Evolutionary conservation across 2,113 vertebrate genomes (phyloP), one percentile per base, ranked within the genome.

Genomic region (Scomber japonicus): DNA sequence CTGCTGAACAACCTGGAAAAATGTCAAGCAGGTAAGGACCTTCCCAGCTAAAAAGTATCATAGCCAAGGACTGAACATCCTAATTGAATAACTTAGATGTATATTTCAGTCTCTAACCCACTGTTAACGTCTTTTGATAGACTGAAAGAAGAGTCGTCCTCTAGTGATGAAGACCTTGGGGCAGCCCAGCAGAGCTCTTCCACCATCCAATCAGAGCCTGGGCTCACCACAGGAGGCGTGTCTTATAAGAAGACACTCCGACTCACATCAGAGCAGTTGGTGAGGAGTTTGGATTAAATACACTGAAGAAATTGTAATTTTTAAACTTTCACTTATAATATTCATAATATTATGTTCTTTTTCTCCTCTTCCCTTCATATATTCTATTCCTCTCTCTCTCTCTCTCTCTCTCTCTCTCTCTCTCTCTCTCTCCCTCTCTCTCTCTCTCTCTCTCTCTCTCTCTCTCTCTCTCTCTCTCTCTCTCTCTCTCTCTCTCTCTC

Each of bases 181-280:
- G 86, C 92, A n/a, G 76, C 92, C 88, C 95, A 93, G 65, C 95
- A 95, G 87, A 91, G 87, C 77, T 82, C 90, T 0, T 78, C 88
- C 55, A 67, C 91, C 16, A 49, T 89, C 80, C 95, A 96, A 1
- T 82, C 95, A 46, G 96, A 84, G 15, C 9, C 94, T 0, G 61
- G 63, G 16, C 48, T 89, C 89, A 0, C 90, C 84, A 90, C 83
- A 76, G 97, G 82, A 46, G 95, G 89, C 10, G 90, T 98, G 82
- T 94, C 96, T 78, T 99, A 98, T 88, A 97, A 96, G 93, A 99
- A 99, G 93, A 97, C 97, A 0, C 97, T 99, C 57, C 95, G 97
- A 60, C 97, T 99, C 59, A 96, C 96, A 1, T 98, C 98, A 4
- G 97, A 99, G 87, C 97, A 99, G 90, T 96, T 99, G 83, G 98